Evolutionary conservation across 2,888 invertebrate genomes (phyloP), one percentile per base, ranked within the genome.

Genomic region (Brenthis hecate): DNA sequence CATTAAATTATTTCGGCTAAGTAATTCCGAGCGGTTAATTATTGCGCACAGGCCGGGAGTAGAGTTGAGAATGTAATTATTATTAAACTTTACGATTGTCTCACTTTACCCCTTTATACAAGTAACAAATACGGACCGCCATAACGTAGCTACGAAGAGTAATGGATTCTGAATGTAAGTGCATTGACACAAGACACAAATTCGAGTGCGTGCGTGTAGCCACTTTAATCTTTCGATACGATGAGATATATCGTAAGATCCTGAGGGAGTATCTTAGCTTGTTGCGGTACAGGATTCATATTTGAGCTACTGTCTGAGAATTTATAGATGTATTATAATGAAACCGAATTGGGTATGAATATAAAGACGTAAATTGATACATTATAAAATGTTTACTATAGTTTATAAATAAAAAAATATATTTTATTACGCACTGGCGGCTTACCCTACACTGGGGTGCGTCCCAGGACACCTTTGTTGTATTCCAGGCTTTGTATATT

Each of bases 41-140:
- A 92, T 91, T 91, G 91, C 84, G 88, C 87, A 89, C 89, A 89
- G 88, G 88, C 89, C 89, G 89, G 86, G 88, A 90, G 88, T 89
- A 88, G 91, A 92, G 91, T 89, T 89, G 92, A 91, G 91, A 92
- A 92, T 92, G 91, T 92, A 92, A 92, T 92, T 92, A 92, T 92
- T 92, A 92, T 92, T 92, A 92, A 92, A 92, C 88, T 92, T 92
- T 92, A 92, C 92, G 92, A 92, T 92, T 92, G 92, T 92, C 91
- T 92, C 92, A 91, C 89, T 91, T 91, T 90, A 92, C 92, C 92
- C 92, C 89, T 89, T 90, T 86, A 80, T 85, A 81, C 79, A 75
- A 76, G 72, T 70, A 64, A 70, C 63, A 66, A 67, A 73, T 68
- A 62, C 74, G 72, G 76, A 82, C 83, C 73, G 82, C 72, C 79